These are phyloP conservation scores for Bombus impatiens DNA, from an alignment of 1,140 invertebrate species.

Conservation along the genomic window DNA sequence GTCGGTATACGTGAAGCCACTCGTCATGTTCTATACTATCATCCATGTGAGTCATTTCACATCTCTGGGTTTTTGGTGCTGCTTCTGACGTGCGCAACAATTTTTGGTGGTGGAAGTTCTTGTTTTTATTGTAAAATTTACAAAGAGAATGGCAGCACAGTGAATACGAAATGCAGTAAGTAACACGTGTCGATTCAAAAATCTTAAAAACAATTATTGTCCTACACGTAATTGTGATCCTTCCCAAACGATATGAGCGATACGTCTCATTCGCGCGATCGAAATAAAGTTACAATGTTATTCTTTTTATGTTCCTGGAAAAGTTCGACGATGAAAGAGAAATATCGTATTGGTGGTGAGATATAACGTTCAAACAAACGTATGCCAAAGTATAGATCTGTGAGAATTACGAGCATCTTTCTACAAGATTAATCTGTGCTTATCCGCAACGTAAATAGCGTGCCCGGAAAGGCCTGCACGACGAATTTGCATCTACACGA, in stretches of 20 bases:
- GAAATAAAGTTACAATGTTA: not conserved
- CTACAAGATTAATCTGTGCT: slow-evolving; percentile 10
- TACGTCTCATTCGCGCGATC: not conserved
- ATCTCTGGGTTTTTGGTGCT: slow-evolving; percentile 53
- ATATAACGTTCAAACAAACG: not conserved
- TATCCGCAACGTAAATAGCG: slow-evolving; percentile 28
- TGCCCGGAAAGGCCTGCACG: slow-evolving; percentile 16
- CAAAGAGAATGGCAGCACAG: slow-evolving; percentile 76
- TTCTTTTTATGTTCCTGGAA: not conserved
- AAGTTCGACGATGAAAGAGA: not conserved
- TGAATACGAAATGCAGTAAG: slow-evolving; percentile 79
- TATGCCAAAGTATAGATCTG: not conserved
- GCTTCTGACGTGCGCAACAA: slow-evolving; percentile 68
- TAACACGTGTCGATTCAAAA: slow-evolving; percentile 52
- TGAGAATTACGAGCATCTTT: slow-evolving; percentile 25
- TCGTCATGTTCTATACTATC: slow-evolving; percentile 32
- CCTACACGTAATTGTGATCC: slow-evolving; percentile 42
- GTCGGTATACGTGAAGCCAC: slow-evolving; percentile 42
- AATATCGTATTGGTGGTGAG: no score
- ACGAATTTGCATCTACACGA: slow-evolving; percentile 59
- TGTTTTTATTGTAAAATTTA: slow-evolving; percentile 65
- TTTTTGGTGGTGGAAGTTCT: slow-evolving; percentile 30
- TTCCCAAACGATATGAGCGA: slow-evolving; percentile 22
- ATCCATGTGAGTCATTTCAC: slow-evolving; percentile 42
- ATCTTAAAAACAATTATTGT: slow-evolving; percentile 43